Conservation (phyloP, 2,113 vertebrate species). For the Porphyrio hochstetteri region DNA sequence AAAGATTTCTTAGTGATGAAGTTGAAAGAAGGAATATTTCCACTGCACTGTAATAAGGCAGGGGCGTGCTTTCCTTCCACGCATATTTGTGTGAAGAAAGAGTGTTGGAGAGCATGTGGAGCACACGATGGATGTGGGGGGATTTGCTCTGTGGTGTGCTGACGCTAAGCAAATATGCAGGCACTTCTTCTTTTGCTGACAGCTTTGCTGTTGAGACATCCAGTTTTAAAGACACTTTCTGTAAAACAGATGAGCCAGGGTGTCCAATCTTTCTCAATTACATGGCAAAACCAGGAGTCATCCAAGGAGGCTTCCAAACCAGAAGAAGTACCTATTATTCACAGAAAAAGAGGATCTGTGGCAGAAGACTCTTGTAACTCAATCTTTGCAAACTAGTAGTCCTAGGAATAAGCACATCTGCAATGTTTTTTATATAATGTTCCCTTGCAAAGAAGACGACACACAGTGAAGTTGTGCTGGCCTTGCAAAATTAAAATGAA, state of each 20-base stretch:
- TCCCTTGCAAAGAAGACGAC: background rate
- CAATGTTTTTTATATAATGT: background rate
- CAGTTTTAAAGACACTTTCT: background rate
- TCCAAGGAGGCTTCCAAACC: background rate
- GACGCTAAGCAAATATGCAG: conserved; percentile 30
- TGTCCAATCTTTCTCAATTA: background rate
- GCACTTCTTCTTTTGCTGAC: background rate
- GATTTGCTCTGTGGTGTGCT: background rate
- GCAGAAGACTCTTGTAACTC: background rate
- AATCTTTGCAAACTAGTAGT: background rate
- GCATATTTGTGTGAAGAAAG: background rate
- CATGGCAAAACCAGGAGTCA: background rate
- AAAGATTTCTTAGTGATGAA: conserved; percentile 3
- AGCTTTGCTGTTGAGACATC: background rate
- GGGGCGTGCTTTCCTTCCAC: background rate
- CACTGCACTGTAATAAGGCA: background rate
- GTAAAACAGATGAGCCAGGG: background rate
- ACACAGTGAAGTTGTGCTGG: background rate
- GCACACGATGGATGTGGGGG: background rate
- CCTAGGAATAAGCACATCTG: background rate
- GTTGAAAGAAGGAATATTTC: conserved; percentile 45
- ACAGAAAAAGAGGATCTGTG: background rate
- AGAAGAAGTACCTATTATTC: background rate
- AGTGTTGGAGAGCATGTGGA: background rate
- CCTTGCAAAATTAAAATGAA: background rate